A percentile compares a stretch with the other conserved stretches of the same genome.
phyloP scores from a whole-genome alignment of 2,113 vertebrate species.

The Pelecanoides urinatrix region DNA sequence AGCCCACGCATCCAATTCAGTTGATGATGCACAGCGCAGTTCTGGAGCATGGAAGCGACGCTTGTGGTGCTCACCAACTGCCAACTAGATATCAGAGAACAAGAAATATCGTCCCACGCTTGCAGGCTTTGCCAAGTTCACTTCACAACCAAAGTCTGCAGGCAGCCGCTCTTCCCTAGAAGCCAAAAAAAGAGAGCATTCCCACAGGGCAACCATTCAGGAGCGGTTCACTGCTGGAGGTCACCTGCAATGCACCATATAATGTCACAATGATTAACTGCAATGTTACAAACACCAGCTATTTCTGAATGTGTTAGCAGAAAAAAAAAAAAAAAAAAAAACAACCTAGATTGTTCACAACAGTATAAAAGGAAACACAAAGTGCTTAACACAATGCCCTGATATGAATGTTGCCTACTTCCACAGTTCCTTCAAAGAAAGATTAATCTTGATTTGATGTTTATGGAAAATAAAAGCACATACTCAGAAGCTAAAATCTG shows the following conservation, averaged over 20 bases:
- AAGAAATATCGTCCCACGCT: background rate
- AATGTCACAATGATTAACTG: background rate
- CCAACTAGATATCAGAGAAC: background rate
- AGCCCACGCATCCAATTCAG: background rate
- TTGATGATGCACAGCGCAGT: background rate
- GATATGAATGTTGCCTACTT: background rate
- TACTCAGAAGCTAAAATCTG: background rate
- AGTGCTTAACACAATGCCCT: background rate
- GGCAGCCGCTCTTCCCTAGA: background rate
- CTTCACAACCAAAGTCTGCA: background rate
- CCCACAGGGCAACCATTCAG: background rate
- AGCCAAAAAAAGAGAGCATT: background rate
- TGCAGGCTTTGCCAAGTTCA: background rate
- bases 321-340: too few relatives aligned
- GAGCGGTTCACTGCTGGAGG: background rate
- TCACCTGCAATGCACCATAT: background rate
- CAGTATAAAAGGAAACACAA: background rate
- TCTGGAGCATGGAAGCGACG: background rate
- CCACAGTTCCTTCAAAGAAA: background rate
- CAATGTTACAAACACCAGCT: background rate
- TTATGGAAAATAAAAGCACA: background rate
- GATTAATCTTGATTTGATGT: background rate
- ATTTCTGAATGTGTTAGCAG: background rate
- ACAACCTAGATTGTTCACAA: background rate
- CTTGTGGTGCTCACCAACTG: background rate